Evolutionary conservation across 2,113 vertebrate species (phyloP), one percentile per base, ranked within the genome.

Genomic region (Azemiops feae): DNA sequence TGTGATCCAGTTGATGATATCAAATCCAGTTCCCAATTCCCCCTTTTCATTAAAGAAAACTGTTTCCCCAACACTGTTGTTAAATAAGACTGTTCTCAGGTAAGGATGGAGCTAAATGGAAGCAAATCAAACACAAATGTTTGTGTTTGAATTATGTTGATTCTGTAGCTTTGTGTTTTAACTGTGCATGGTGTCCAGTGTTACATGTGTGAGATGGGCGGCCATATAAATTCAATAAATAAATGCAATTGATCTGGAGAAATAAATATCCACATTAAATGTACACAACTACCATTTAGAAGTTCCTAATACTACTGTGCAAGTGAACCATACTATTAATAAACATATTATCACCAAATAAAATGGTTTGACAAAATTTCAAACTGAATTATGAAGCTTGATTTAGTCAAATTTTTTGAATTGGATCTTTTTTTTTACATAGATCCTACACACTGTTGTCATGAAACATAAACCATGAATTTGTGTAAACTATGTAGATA

Each of bases 1-100:
- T 22, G 85, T 87, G 8, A 92, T 20, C 91, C 91, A 92, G 54
- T 87, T 92, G 54, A 92, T 87, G 2, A 92, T 87, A 50, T 92
- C 91, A 50, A 85, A 87, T 87, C 54, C 81, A n/a, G 85, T 50
- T 25, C 11, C 85, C 23, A 92, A 3, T 60, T 92, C 43, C 7
- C 85, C 74, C 43, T 87, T n/a, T 45, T 30, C 7, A 27, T 87
- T 43, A 54, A 92, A 92, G 16, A 27, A 91, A 57, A 91, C 9
- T 8, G 57, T 30, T 85, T 47, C 74, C 14, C 81, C 91, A 57
- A 30, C 50, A 58, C 43, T 92, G 10, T 87, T 87, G 45, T 92
- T 92, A 92, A 92, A 87, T 22, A 12, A 92, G 43, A 47, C 30
- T 27, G 43, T 87, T 87, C 27, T 92, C 43, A 87, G 9, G 7